A percentile compares a stretch with the other conserved stretches of the same genome.
phyloP scores from a whole-genome alignment of 1,140 invertebrate species.

The Papilio glaucus region DNA sequence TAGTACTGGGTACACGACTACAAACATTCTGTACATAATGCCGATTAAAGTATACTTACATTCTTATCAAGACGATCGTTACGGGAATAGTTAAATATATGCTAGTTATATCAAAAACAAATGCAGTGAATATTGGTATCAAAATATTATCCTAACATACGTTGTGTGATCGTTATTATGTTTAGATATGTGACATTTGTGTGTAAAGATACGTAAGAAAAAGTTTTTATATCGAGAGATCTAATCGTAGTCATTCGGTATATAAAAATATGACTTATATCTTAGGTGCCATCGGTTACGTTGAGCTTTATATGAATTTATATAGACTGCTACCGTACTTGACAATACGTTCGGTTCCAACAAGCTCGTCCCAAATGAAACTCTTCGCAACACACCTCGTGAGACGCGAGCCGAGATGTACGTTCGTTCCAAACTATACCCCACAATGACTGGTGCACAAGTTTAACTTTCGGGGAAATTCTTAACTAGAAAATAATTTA shows the following conservation, averaged over 20 bases:
- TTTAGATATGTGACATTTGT: slow-evolving; percentile 81
- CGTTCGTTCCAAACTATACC: slow-evolving; percentile 35
- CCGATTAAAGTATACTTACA: slow-evolving; percentile 73
- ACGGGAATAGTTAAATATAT: slow-evolving; percentile 66
- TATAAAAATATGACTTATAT: slow-evolving; percentile 79
- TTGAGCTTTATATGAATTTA: slow-evolving; percentile 56
- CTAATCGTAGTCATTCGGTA: slow-evolving; percentile 58
- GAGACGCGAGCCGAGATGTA: slow-evolving; percentile 29
- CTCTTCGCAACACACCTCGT: slow-evolving; percentile 29
- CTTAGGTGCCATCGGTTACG: slow-evolving; percentile 55
- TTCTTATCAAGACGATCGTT: slow-evolving; percentile 53
- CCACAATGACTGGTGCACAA: slow-evolving; percentile 57
- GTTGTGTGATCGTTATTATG: slow-evolving; percentile 70
- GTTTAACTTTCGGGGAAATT: slow-evolving; percentile 54
- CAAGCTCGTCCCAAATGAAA: slow-evolving; percentile 48
- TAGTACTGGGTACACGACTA: slow-evolving; percentile 78
- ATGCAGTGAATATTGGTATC: slow-evolving; percentile 79
- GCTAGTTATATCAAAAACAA: slow-evolving; percentile 73
- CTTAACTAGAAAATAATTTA: slow-evolving; percentile 79
- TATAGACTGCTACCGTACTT: slow-evolving; percentile 55
- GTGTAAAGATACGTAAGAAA: slow-evolving; percentile 72
- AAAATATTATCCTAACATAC: slow-evolving; percentile 79
- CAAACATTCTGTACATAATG: slow-evolving; percentile 77
- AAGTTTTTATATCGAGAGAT: slow-evolving; percentile 68
- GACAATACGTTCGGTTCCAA: slow-evolving; percentile 45